phyloP scores from a whole-genome alignment of 1,140 invertebrate genomes.

The Kradibia gibbosae region DNA sequence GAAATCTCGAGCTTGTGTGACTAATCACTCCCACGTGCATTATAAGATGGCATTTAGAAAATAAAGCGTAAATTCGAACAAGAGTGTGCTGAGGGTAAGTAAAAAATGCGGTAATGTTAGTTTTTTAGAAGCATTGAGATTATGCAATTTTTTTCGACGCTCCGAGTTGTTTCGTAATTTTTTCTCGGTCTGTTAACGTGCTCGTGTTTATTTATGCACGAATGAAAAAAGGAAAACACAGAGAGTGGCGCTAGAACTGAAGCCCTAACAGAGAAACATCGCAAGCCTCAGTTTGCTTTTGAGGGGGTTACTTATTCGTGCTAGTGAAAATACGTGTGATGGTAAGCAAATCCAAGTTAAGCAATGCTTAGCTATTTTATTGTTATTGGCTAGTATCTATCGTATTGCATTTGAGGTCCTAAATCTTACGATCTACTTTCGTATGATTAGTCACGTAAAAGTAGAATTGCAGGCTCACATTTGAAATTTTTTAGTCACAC shows the following conservation, averaged over 20 bases:
- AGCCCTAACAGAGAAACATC: neutral
- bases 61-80: neutral
- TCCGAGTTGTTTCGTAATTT: neutral
- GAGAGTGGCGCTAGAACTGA: neutral
- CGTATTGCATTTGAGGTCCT: neutral
- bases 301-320: neutral
- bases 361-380: conserved; percentile 12
- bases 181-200: neutral
- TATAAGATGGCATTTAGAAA: neutral
- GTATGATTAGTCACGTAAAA: neutral
- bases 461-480: neutral
- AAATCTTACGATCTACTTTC: neutral
- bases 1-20: neutral
- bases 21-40: neutral
- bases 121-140: neutral
- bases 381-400: conserved; percentile 9
- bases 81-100: neutral
- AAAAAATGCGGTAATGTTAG: neutral
- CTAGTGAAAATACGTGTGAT: neutral
- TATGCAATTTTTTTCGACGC: neutral
- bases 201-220: neutral
- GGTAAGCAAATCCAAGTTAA: neutral
- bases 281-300: neutral
- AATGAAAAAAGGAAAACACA: neutral
- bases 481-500: too few species aligned